A percentile compares a stretch with the other conserved stretches of the same genome.
phyloP scores from a whole-genome alignment of 92 coral and sea anemone genomes.

The Zoanthus gigantus region DNA sequence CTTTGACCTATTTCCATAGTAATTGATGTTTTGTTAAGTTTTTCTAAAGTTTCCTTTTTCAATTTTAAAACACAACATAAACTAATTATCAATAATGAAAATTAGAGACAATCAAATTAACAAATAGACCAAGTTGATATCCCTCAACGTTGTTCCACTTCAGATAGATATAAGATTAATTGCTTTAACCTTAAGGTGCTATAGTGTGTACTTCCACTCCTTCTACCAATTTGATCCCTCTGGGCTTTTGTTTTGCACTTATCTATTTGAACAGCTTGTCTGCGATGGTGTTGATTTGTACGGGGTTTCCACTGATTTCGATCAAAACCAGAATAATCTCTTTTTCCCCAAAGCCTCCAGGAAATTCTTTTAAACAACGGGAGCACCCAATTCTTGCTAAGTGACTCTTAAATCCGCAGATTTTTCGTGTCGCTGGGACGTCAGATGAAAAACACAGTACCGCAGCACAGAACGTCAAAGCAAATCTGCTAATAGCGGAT shows the following conservation, averaged over 20 bases:
- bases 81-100: conserved; percentile 30
- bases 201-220: background rate
- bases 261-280: conserved; percentile 17
- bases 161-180: too few species aligned
- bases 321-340: conserved; percentile 68
- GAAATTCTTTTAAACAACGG: conserved; percentile 57
- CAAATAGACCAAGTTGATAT: conserved; percentile 9
- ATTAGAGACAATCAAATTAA: conserved; percentile 9
- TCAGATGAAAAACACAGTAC: too few species aligned
- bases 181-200: too few species aligned
- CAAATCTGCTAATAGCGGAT: too few species aligned
- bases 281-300: conserved; percentile 37
- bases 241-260: conserved; percentile 20
- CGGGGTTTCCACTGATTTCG: conserved; percentile 47
- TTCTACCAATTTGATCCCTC: too few species aligned
- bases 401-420: conserved; percentile 21
- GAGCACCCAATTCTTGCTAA: conserved; percentile 67
- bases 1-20: conserved; percentile 45
- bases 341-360: conserved; percentile 63
- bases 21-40: conserved; percentile 34
- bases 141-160: background rate
- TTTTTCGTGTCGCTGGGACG: too few species aligned
- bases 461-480: too few species aligned
- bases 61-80: conserved; percentile 43
- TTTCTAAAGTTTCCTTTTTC: conserved; percentile 41